phyloP scores from a whole-genome alignment of 2,888 invertebrate genomes.

The Drosophila nr. medialis region DNA sequence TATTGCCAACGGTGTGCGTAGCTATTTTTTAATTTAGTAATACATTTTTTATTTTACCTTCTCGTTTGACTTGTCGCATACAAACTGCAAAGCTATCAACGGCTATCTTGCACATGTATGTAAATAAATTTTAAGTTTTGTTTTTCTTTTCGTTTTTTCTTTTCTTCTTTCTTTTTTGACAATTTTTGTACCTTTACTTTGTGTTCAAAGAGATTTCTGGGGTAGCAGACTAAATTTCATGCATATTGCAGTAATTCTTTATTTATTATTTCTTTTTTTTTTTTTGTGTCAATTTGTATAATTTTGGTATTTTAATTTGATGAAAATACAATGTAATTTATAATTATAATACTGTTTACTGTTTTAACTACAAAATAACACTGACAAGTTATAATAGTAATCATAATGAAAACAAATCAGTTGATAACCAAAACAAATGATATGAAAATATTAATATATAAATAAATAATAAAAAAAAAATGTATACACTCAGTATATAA shows the following conservation, averaged over 20 bases:
- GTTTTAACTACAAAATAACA: constrained; percentile 73
- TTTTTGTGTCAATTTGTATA: constrained; percentile 41
- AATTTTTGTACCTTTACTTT: constrained; percentile 34
- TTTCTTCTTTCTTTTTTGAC: not conserved
- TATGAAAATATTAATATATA: constrained; percentile 68
- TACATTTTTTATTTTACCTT: constrained; percentile 7
- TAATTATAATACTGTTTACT: constrained; percentile 57
- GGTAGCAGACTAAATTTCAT: constrained; percentile 85
- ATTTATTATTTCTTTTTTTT: constrained; percentile 18
- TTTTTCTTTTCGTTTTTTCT: constrained; percentile 1
- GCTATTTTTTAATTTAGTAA: constrained; percentile 46
- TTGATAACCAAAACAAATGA: constrained; percentile 65
- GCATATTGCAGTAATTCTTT: constrained; percentile 67
- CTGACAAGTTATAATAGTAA: constrained; percentile 71
- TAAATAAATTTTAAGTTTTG: constrained; percentile 31
- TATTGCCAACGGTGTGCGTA: constrained; percentile 71
- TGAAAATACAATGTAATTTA: constrained; percentile 67
- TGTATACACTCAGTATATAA: constrained; percentile 51
- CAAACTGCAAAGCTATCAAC: constrained; percentile 42
- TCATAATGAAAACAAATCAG: constrained; percentile 63
- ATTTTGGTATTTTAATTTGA: constrained; percentile 62
- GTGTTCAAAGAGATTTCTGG: constrained; percentile 78
- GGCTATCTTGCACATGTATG: constrained; percentile 38
- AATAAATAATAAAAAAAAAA: constrained; percentile 58
- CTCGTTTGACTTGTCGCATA: constrained; percentile 43